A percentile compares a stretch with the other conserved stretches of the same genome.
phyloP scores from a whole-genome alignment of 2,888 invertebrate species.

The Andrena trimmerana region DNA sequence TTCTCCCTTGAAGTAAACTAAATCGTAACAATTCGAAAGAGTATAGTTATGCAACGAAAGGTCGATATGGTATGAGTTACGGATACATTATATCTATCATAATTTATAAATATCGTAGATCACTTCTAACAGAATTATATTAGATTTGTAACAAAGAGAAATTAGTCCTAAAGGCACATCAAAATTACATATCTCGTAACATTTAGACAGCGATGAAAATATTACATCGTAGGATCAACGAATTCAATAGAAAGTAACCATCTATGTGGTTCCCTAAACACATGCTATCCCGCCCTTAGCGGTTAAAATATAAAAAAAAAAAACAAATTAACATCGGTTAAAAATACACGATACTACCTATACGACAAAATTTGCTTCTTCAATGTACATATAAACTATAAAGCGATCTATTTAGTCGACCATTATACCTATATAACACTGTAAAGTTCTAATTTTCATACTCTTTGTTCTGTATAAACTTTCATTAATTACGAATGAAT shows the following conservation, averaged over 20 bases:
- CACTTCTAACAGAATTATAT: conserved; percentile 72
- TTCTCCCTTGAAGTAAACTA: conserved; percentile 12
- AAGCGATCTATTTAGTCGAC: conserved; percentile 40
- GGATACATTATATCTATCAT: conserved; percentile 68
- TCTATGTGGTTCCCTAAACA: conserved; percentile 62
- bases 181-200: conserved; percentile 72
- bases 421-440: conserved; percentile 29
- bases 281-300: conserved; percentile 61
- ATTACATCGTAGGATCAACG: conserved; percentile 65
- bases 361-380: conserved; percentile 27
- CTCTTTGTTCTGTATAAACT: conserved; percentile 36
- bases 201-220: conserved; percentile 65
- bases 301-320: conserved; percentile 54
- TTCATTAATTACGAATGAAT: conserved; percentile 41
- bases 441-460: conserved; percentile 34
- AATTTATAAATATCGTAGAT: conserved; percentile 71
- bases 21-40: conserved; percentile 12
- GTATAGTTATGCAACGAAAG: conserved; percentile 29
- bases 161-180: conserved; percentile 73
- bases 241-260: conserved; percentile 69
- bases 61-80: conserved; percentile 49
- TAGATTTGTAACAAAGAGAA: conserved; percentile 72
- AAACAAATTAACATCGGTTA: conserved; percentile 26
- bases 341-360: conserved; percentile 30
- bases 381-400: not conserved